Conservation (phyloP, 2,113 vertebrate genomes). For the Cebus imitator region DNA sequence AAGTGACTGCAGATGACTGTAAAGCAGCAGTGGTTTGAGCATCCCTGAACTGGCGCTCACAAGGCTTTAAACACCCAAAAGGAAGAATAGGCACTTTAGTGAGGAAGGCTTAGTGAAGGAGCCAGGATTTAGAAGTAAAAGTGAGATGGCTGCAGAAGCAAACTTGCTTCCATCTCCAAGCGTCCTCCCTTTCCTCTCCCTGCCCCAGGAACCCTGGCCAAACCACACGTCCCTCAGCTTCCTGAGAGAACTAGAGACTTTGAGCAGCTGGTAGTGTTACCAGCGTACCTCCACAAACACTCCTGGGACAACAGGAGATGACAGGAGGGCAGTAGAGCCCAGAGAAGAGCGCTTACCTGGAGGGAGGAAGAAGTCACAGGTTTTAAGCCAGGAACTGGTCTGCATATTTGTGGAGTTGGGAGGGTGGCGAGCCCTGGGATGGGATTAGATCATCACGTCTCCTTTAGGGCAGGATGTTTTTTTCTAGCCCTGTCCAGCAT, state of each 20-base stretch:
- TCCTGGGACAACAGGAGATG: background rate
- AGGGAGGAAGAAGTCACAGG: background rate
- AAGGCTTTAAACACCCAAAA: too few species aligned
- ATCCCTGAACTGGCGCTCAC: background rate
- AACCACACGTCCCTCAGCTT: background rate
- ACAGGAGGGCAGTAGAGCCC: background rate
- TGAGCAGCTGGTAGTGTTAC: background rate
- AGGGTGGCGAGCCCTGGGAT: background rate
- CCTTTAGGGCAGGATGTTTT: background rate
- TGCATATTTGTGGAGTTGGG: background rate
- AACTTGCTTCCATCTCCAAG: background rate
- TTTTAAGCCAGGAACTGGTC: background rate
- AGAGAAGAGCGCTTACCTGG: background rate
- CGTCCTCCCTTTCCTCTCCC: background rate
- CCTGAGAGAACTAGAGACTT: background rate
- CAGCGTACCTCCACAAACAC: background rate
- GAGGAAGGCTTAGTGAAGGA: background rate
- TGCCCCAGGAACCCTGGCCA: background rate
- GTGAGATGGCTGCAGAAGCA: background rate
- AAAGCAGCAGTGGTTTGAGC: background rate
- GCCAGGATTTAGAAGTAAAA: background rate
- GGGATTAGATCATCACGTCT: too few species aligned
- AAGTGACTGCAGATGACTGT: too few species aligned
- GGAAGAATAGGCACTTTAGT: background rate
- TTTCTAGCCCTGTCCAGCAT: background rate